Evolutionary conservation across 2,888 invertebrate species (phyloP), one percentile per base, ranked within the genome.

Genomic region (Schizaphis graminum): DNA sequence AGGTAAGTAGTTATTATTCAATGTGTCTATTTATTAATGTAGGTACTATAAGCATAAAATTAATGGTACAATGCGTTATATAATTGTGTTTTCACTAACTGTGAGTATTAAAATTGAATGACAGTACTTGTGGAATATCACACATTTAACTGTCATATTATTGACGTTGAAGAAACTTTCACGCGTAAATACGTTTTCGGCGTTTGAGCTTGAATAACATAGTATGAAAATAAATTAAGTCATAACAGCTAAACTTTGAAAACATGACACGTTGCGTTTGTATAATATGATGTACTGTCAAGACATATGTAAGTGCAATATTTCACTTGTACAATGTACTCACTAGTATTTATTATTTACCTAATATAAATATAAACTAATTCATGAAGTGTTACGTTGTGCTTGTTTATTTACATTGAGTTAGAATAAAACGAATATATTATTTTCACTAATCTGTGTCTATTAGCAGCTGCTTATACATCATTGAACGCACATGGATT

Each of bases 91-190:
- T 77, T 77, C 21, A 77, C 21, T 77, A 35, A 77, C 77, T 21
- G 35, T 8, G 21, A 77, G 77, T 77, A 77, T 49, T 49, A 2
- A n/a, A 87, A 87, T n/a, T 87, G n/a, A 87, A 87, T 88, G 53
- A 88, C 53, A 53, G 3, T 53, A 53, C 53, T 24, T 24, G 53
- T 53, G 24, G 35, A 88, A 21, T 53, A 21, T 53, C 10, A 88
- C 35, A 35, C 35, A 67, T 91, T 91, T 77, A 67, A 91, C 90
- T 90, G 90, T 90, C 61, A 90, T 49, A 35, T 21, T 77, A 77
- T 77, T 49, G 67, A 77, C 35, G 35, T 91, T 77, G 90, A 90
- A 49, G 49, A 49, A 67, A 90, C 47, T 90, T 61, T 16, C 49
- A 35, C 47, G 5, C 10, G 8, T 7, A 61, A 53, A 77, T 91